Conservation (phyloP, 2,113 vertebrate genomes). For the Odocoileus hemionus region DNA sequence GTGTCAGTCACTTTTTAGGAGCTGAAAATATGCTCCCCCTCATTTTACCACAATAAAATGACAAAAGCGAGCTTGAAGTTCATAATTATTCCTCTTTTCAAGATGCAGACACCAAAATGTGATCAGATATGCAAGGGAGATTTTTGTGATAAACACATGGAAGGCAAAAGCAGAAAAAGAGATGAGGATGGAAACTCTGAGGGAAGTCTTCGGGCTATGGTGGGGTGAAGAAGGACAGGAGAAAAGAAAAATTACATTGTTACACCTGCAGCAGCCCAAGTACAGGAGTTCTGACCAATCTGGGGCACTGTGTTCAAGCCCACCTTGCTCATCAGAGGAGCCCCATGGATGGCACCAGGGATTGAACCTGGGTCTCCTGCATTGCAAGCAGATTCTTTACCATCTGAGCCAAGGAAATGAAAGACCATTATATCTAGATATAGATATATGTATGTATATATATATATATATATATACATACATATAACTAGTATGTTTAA, state of each 20-base stretch:
- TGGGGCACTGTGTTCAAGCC: rapidly evolving
- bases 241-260: too few relatives aligned
- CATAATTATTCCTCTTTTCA: not conserved
- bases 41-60: too few relatives aligned
- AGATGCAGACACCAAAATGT: not conserved
- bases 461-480: not conserved
- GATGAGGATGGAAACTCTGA: not conserved
- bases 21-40: not conserved
- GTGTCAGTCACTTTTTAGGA: not conserved
- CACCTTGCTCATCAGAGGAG: too few relatives aligned
- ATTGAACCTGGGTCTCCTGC: not conserved
- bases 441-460: not conserved
- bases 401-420: not conserved
- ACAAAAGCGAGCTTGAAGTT: not conserved
- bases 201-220: not conserved
- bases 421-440: not conserved
- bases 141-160: not conserved
- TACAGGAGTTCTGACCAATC: too few relatives aligned
- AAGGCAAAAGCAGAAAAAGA: not conserved
- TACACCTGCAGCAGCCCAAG: rapidly evolving
- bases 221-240: not conserved
- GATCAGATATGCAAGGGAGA: not conserved
- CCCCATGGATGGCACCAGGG: not conserved
- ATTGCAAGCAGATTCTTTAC: not conserved
- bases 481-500: not conserved